These are phyloP conservation scores for Sebastes hubbsi DNA, from an alignment of 2,797 vertebrate species.

Conservation along the genomic window DNA sequence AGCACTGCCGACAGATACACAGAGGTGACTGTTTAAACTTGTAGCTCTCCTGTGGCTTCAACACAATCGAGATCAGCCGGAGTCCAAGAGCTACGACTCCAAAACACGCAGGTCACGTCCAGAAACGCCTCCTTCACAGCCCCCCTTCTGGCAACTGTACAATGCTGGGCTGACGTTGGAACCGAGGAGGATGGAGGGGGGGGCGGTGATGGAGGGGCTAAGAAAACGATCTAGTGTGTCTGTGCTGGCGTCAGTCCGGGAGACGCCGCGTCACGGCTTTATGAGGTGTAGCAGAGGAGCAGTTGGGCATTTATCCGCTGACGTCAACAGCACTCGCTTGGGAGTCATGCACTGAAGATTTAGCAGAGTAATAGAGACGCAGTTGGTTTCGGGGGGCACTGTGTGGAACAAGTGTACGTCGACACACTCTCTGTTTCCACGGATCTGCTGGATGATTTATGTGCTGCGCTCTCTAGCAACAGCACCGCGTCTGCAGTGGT, in stretches of 20 bases:
- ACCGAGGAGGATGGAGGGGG: not conserved
- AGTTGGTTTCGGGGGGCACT: not conserved
- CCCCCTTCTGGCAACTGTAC: not conserved
- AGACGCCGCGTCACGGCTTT: constrained; percentile 32
- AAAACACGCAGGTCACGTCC: not conserved
- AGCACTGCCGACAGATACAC: not conserved
- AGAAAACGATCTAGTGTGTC: not conserved
- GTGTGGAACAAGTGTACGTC: not conserved
- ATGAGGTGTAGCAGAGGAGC: constrained; percentile 25
- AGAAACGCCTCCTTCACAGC: not conserved
- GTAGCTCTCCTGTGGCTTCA: not conserved
- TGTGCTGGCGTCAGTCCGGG: constrained; percentile 23
- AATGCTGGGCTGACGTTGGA: not conserved
- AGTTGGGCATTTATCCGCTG: not conserved
- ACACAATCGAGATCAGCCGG: not conserved
- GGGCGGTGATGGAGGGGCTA: not conserved
- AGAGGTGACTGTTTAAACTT: not conserved
- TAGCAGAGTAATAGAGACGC: not conserved
- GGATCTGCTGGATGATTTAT: not conserved
- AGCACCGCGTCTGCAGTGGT: not conserved
- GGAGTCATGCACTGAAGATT: constrained; percentile 6
- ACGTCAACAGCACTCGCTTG: constrained; percentile 11
- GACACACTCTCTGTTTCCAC: not conserved
- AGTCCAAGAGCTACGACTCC: not conserved
- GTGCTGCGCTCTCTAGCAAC: not conserved